phyloP scores from a whole-genome alignment of 2,797 vertebrate genomes.

The Peromyscus nudipes region DNA sequence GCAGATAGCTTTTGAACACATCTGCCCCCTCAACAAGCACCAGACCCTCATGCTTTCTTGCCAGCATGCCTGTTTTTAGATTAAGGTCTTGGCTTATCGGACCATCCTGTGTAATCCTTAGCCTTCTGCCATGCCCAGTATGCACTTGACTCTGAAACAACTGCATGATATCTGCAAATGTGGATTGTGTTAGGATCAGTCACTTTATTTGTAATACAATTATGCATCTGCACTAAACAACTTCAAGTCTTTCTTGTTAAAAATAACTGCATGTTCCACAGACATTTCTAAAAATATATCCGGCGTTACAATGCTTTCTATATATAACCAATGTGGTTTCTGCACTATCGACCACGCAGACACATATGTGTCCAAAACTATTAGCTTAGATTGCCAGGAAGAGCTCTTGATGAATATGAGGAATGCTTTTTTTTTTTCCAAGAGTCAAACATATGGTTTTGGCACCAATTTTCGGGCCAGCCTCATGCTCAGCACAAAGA shows the following conservation, averaged over 20 bases:
- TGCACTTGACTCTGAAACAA: not conserved
- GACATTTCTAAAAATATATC: constrained; percentile 80
- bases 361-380: constrained; percentile 73
- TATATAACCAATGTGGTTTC: constrained; percentile 76
- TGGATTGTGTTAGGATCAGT: constrained; percentile 4
- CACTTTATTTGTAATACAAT: constrained; percentile 55
- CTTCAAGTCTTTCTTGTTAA: constrained; percentile 73
- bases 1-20: not conserved
- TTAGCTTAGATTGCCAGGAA: constrained; percentile 72
- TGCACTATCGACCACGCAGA: constrained; percentile 50
- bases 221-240: constrained; percentile 68
- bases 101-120: not conserved
- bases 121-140: not conserved
- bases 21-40: not conserved
- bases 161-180: constrained; percentile 30
- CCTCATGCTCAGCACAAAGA: constrained; percentile 62
- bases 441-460: constrained; percentile 78
- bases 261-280: constrained; percentile 76
- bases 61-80: not conserved
- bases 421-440: constrained; percentile 75
- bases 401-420: constrained; percentile 72
- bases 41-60: not conserved
- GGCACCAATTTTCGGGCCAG: constrained; percentile 68
- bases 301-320: constrained; percentile 68
- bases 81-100: not conserved